Conservation (phyloP, 2,797 vertebrate genomes). For the Triplophysa bombifrons region DNA sequence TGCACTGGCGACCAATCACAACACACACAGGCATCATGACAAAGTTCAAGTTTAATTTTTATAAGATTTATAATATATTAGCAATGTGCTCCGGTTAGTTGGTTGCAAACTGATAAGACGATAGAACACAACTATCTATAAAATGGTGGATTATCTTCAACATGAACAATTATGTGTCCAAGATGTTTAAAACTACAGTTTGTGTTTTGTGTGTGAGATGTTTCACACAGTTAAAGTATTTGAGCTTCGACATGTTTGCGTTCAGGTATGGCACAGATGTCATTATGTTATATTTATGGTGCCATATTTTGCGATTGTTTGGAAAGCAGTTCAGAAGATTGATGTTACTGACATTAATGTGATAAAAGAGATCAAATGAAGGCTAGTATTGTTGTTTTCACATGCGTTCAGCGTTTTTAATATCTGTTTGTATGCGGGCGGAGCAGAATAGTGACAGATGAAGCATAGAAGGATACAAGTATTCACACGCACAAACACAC, state of each 20-base stretch:
- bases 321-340: slow-evolving; percentile 10
- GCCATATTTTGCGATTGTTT: slow-evolving; percentile 28
- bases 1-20: too few relatives aligned
- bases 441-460: background rate
- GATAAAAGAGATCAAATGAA: background rate
- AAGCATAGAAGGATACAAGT: background rate
- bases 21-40: background rate
- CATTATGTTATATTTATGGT: slow-evolving; percentile 7
- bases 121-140: too few relatives aligned
- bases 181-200: too few relatives aligned
- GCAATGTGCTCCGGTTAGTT: too few relatives aligned
- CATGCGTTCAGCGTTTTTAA: background rate
- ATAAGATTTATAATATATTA: too few relatives aligned
- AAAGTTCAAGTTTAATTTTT: too few relatives aligned
- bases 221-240: background rate
- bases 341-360: background rate
- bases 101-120: background rate
- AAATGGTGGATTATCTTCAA: too few relatives aligned
- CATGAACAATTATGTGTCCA: too few relatives aligned
- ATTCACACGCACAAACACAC: too few relatives aligned
- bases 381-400: background rate
- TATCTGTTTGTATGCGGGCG: background rate
- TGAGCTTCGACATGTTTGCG: background rate
- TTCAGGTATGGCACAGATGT: slow-evolving; percentile 8
- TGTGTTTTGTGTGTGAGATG: background rate